These are phyloP conservation scores for Actinernus sp. DNA, from an alignment of 92 coral and sea anemone species.

Conservation along the genomic window DNA sequence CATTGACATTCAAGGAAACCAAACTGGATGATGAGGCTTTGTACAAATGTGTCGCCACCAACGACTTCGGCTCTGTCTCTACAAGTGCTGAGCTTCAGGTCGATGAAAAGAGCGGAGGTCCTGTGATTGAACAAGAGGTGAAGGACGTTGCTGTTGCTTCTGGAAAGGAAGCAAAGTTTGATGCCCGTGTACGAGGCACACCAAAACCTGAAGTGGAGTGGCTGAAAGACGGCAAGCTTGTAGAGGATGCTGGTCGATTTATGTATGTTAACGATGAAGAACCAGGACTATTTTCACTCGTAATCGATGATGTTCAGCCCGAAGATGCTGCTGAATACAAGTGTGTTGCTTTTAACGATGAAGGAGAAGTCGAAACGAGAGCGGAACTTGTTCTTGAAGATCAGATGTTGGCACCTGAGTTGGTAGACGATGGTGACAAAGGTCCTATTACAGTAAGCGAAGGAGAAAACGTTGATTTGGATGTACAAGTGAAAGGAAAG, in stretches of 20 bases:
- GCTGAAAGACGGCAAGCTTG: conserved; percentile 75
- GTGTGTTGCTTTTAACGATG: conserved; percentile 89
- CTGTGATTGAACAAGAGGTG: conserved; percentile 64
- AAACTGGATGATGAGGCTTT: conserved; percentile 82
- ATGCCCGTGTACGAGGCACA: conserved; percentile 73
- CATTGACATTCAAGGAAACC: conserved; percentile 50
- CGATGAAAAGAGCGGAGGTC: conserved; percentile 72
- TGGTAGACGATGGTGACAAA: conserved; percentile 32
- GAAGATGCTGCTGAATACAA: conserved; percentile 89
- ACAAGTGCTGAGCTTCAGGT: conserved; percentile 81
- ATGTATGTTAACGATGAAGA: conserved; percentile 82
- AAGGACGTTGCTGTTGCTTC: conserved; percentile 38
- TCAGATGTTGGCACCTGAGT: conserved; percentile 54
- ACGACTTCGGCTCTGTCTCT: conserved; percentile 78
- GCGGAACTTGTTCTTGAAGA: conserved; percentile 74
- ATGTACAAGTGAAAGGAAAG: conserved; percentile 58
- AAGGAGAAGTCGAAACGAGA: conserved; percentile 83
- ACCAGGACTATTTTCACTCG: conserved; percentile 82
- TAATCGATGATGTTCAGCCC: conserved; percentile 83
- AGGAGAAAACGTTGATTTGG: conserved; percentile 57
- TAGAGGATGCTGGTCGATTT: conserved; percentile 93
- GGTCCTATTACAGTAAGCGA: conserved; percentile 51
- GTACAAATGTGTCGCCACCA: conserved; percentile 76
- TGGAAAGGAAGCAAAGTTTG: conserved; percentile 81
- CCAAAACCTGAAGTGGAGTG: conserved; percentile 93